These are phyloP conservation scores for Drosophila auraria DNA, from an alignment of 1,140 invertebrate genomes.

Conservation along the genomic window DNA sequence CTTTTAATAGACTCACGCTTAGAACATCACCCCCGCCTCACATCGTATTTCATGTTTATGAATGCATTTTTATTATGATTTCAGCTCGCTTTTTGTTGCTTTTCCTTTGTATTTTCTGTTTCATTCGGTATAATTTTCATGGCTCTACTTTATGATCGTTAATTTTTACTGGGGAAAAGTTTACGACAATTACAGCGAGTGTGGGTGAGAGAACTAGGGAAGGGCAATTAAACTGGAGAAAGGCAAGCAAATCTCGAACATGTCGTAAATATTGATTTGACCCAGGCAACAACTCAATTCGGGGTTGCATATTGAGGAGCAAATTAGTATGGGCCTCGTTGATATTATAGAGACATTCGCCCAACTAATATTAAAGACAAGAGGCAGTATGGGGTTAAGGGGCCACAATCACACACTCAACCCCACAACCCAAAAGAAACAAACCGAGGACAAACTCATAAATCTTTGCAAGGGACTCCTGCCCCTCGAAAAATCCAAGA, in stretches of 20 bases:
- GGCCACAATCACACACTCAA: slow-evolving; percentile 22
- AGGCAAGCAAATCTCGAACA: slow-evolving; percentile 49
- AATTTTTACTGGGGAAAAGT: slow-evolving; percentile 55
- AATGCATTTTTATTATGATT: slow-evolving; percentile 82
- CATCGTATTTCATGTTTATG: slow-evolving; percentile 81
- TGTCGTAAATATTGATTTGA: slow-evolving; percentile 73
- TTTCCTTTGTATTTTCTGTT: slow-evolving; percentile 45
- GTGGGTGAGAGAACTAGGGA: slow-evolving; percentile 8
- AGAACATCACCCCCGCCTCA: slow-evolving; percentile 38
- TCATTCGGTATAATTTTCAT: slow-evolving; percentile 62
- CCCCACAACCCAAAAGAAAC: slow-evolving; percentile 29
- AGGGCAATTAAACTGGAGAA: slow-evolving; percentile 28
- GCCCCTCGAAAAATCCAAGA: slow-evolving; percentile 58
- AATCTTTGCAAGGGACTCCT: slow-evolving; percentile 46
- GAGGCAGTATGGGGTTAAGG: slow-evolving; percentile 62
- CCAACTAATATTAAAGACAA: slow-evolving; percentile 58
- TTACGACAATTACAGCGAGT: slow-evolving; percentile 57
- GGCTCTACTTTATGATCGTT: slow-evolving; percentile 64
- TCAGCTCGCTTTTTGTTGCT: slow-evolving; percentile 37
- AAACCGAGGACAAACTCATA: slow-evolving; percentile 55
- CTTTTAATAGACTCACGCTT: slow-evolving; percentile 81
- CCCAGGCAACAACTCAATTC: slow-evolving; percentile 33
- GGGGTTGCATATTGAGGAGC: slow-evolving; percentile 11
- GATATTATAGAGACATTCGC: slow-evolving; percentile 64
- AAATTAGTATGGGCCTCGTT: slow-evolving; percentile 34